Conservation (phyloP, 2,797 vertebrate species). For the Ictinia mississippiensis region DNA sequence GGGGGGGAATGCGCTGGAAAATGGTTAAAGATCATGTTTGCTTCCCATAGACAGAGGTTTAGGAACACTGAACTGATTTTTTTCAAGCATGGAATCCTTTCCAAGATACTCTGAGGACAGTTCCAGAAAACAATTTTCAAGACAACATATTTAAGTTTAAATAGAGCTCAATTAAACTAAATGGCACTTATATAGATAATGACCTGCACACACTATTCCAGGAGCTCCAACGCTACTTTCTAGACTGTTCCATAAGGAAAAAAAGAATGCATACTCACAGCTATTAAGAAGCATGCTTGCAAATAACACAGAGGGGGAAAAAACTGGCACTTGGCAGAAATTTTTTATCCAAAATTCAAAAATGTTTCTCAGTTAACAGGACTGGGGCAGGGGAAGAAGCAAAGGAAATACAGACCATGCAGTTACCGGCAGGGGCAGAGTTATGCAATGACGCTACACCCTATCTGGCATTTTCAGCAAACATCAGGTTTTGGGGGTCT, state of each 20-base stretch:
- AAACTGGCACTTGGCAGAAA: neutral
- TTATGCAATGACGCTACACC: neutral
- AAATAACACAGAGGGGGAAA: neutral
- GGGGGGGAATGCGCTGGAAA: neutral
- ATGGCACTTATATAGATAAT: neutral
- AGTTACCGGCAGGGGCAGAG: neutral
- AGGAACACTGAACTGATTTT: neutral
- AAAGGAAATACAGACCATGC: neutral
- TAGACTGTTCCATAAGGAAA: neutral
- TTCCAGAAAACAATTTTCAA: neutral
- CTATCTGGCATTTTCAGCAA: neutral
- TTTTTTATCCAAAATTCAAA: neutral
- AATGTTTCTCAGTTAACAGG: neutral
- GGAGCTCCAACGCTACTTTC: neutral
- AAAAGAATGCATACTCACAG: neutral
- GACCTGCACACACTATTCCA: neutral
- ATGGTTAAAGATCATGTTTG: neutral
- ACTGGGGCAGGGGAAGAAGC: neutral
- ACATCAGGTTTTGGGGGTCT: neutral
- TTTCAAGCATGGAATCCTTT: neutral
- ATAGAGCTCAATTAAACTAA: constrained; percentile 4
- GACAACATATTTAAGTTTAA: constrained; percentile 1
- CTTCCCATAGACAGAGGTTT: neutral
- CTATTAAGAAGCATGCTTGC: neutral
- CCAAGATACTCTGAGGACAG: neutral